Evolutionary conservation across 2,888 invertebrate genomes (phyloP), one percentile per base, ranked within the genome.

Genomic region (Amphimallon solstitiale): DNA sequence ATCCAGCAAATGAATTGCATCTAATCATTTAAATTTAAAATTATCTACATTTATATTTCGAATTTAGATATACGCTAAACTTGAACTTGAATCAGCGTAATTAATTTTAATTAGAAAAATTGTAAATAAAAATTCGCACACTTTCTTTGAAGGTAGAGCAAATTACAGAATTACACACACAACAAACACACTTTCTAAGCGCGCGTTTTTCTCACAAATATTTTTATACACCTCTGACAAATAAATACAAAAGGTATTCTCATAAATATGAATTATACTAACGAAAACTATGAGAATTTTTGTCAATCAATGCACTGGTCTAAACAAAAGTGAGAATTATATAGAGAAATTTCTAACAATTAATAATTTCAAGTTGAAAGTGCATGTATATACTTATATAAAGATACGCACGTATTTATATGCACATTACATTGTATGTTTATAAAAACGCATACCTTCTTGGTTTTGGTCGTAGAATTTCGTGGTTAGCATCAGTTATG

Each of bases 391-490:
- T 29, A 1, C 9, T 1, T 29, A 29, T 29, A 29, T 29, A 29
- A 29, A 29, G 29, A 29, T 29, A 5, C 5, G 6, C 29, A 29
- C 29, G 9, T 29, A 29, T 29, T 29, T 29, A 29, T 29, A 29
- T 29, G 29, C 29, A 29, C 29, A 29, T 29, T 29, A 5, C 9
- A 5, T 5, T 5, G 29, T 29, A 29, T 29, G 29, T 29, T 7
- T 29, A 29, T 29, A 54, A 54, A 38, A 43, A 49, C 14, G 14
- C 34, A 49, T 66, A 93, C 93, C 94, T 90, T 80, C 94, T 87
- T 7, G 94, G 93, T 81, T 94, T 94, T 9, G 94, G 94, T 70
- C 93, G 85, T 71, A 94, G 87, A 77, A 94, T 94, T 83, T 94
- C 93, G 83, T 94, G 93, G 75, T 90, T 91, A 74, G 91, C 89